Conservation (phyloP, 2,888 invertebrate genomes). For the Apotomis betuletana region DNA sequence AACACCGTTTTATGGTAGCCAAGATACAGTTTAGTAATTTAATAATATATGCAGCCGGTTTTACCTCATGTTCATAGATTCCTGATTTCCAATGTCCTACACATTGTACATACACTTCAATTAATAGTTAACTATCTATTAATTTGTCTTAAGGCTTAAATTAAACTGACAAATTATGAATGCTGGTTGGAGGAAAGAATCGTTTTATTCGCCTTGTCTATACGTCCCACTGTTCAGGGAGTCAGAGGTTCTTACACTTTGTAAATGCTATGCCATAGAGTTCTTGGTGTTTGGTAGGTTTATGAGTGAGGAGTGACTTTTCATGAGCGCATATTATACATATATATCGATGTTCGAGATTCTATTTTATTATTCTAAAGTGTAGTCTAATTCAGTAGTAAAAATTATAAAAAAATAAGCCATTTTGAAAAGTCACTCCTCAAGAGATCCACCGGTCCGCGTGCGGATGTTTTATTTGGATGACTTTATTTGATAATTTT, state of each 20-base stretch:
- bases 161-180: too few species aligned
- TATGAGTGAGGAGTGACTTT: conserved; percentile 1
- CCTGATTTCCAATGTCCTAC: too few species aligned
- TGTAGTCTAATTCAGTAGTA: not conserved
- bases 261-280: not conserved
- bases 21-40: not conserved
- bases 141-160: too few species aligned
- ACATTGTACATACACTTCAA: too few species aligned
- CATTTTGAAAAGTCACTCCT: conserved; percentile 6
- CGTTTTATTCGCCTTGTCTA: conserved; percentile 5
- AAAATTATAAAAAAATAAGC: not conserved
- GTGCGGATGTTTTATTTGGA: conserved; percentile 36
- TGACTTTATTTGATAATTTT: conserved; percentile 39
- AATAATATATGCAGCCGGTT: conserved; percentile 25
- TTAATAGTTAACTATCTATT: too few species aligned
- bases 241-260: not conserved
- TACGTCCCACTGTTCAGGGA: not conserved
- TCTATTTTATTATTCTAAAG: too few species aligned
- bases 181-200: not conserved
- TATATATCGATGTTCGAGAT: not conserved
- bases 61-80: conserved; percentile 25
- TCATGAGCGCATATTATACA: not conserved
- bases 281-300: not conserved
- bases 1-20: not conserved
- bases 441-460: not conserved